These are phyloP conservation scores for Archocentrus centrarchus DNA, from an alignment of 2,113 vertebrate species.

Conservation along the genomic window DNA sequence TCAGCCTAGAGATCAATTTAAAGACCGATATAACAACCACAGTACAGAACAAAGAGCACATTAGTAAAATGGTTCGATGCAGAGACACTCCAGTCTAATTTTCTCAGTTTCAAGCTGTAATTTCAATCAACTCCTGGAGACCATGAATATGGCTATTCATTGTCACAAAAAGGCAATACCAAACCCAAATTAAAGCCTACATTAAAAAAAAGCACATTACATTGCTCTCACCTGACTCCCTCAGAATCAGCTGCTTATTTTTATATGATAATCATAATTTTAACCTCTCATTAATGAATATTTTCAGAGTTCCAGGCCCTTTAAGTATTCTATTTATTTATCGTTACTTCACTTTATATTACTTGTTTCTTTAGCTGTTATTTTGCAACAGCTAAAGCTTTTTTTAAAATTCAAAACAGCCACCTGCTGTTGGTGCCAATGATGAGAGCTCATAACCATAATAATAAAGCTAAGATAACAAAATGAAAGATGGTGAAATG, in stretches of 20 bases:
- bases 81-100: not conserved
- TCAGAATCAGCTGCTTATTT: not conserved
- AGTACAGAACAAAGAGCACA: not conserved
- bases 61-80: not conserved
- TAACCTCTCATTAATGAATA: not conserved
- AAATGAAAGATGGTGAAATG: not conserved
- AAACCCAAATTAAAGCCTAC: not conserved
- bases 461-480: not conserved
- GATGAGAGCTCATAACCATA: too few species aligned
- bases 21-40: not conserved
- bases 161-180: not conserved
- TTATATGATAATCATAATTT: not conserved
- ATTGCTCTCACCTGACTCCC: not conserved
- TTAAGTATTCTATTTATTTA: too few species aligned
- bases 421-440: not conserved
- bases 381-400: too few species aligned
- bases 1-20: not conserved
- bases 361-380: too few species aligned
- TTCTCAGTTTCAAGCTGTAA: not conserved
- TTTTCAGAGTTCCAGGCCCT: not conserved
- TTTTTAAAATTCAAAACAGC: too few species aligned
- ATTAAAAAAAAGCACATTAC: not conserved
- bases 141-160: not conserved
- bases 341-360: too few species aligned
- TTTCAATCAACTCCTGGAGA: not conserved